Base-by-base conservation (phyloP, 2,797 vertebrate species). In the Melanotaenia trifasciata region DNA sequence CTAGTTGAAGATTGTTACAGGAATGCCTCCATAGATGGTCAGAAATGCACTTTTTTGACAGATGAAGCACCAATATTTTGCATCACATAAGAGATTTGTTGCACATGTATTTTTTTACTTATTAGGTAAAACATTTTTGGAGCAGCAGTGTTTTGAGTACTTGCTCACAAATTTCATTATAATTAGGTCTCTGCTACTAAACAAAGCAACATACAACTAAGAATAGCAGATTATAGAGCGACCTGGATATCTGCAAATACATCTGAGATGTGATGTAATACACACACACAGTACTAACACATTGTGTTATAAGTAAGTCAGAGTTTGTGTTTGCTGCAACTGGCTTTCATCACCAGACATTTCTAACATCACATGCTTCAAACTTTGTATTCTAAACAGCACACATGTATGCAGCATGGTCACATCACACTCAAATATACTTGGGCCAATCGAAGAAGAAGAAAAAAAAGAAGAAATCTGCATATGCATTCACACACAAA, bases 191-290 rank as follows among this genome's bases (percentile, higher is more conserved):
- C 38, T 43, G 56, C n/a, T 22, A 53, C 50, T n/a, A n/a, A 56
- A 28, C 14, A 64, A 54, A 35, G 64, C 45, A 74, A 78, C 69
- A 76, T 56, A 67, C 51, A 80, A 62, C 68, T 24, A 20, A 65
- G 8, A 77, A 54, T n/a, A 57, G 30, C 20, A 38, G 58, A 79
- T 75, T 38, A 58, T 12, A 75, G 50, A 77, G 30, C 70, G 59
- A 68, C 70, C 54, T 62, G 28, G 38, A 45, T 7, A 51, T 58
- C 40, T 73, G 72, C 28, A 85, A 65, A 69, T 60, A 82, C 32
- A 84, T 87, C 87, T 89, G 91, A 91, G 87, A 79, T 79, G 16
- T 68, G n/a, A 22, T 57, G 20, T 24, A n/a, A 64, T 43, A 51
- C 30, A 54, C 62, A 74, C 30, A 67, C 4, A 33, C 6, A 33